Evolutionary conservation across 1,140 invertebrate species (phyloP), one percentile per base, ranked within the genome.

Genomic region (Bombus huntii): DNA sequence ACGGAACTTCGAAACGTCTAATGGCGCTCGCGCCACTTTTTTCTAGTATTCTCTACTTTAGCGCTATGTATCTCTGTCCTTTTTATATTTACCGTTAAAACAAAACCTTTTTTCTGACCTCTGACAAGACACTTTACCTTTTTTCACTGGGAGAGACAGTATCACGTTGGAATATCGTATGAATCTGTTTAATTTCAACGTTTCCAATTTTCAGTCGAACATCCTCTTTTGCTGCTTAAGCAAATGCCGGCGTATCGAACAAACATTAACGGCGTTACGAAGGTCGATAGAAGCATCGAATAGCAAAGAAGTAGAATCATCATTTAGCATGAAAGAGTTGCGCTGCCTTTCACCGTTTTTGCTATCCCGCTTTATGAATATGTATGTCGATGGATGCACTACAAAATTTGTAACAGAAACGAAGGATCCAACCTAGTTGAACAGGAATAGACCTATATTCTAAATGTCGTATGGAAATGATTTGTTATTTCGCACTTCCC

Each of bases 21-120:
- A 74, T 53, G 75, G 68, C 42, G 86, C 75, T 86, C 72, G 47
- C 87, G 90, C 81, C 71, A 68, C 31, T 74, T 72, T 68, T 53
- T 66, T 12, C 71, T 77, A 31, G 44, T 31, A n/a, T 12, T 1
- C 37, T 22, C 22, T 34, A 37, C 37, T 47, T 39, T 12, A 9
- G 0, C 18, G 12, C 31, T 9, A 25, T 10, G 1, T 22, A 13
- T 42, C 8, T 31, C 6, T 2, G 6, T 34, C 8, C 18, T 3
- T 4, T 18, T 34, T 62, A 28, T 28, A n/a, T n/a, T 53, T 22
- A 22, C 6, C 0, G 18, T 53, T 4, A 53, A 53, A 53, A 22
- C 0, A 22, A 22, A 53, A 53, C 47, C 6, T 8, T 22, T 53
- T 22, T 8, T 2, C 47, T 0, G 1, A 22, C 6, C 18, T 53